Evolutionary conservation across 2,797 vertebrate species (phyloP).

Genomic region (Rhynchotus rufescens): DNA sequence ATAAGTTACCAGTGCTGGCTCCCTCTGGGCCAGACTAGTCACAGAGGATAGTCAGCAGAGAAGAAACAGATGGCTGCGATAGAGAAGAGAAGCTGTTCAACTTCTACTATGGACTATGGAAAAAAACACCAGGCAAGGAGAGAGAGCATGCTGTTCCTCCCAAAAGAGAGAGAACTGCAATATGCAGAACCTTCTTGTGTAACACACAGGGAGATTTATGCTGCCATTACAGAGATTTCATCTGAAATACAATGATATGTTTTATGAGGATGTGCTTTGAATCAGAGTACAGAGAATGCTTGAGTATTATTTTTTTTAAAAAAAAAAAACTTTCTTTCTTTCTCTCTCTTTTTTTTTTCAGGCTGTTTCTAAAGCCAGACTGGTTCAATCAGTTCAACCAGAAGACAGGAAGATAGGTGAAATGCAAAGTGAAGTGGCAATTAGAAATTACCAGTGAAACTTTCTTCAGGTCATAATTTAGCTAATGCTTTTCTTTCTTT

Average conservation of each 20-base stretch:
- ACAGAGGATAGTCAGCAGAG: accelerated
- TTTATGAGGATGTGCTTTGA: not conserved
- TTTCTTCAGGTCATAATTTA: not conserved
- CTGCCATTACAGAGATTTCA: not conserved
- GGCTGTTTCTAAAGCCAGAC: too few relatives aligned
- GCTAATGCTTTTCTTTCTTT: not conserved
- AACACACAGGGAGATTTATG: not conserved
- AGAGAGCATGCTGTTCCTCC: accelerated
- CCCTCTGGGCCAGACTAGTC: not conserved
- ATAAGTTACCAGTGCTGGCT: not conserved
- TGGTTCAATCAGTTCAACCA: not conserved
- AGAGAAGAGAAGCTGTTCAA: not conserved
- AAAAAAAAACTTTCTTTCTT: not conserved
- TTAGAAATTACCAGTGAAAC: not conserved
- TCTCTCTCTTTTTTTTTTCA: too few relatives aligned
- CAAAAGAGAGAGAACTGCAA: not conserved
- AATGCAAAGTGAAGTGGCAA: not conserved
- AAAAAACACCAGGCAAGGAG: not conserved
- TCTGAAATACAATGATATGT: not conserved
- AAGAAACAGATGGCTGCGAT: not conserved
- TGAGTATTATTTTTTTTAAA: not conserved
- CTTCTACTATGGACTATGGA: accelerated
- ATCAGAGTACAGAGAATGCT: not conserved
- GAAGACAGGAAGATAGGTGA: not conserved
- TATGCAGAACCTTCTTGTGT: not conserved